Evolutionary conservation across 1,140 invertebrate species (phyloP), one percentile per base, ranked within the genome.

Genomic region (Lepidurus packardi): DNA sequence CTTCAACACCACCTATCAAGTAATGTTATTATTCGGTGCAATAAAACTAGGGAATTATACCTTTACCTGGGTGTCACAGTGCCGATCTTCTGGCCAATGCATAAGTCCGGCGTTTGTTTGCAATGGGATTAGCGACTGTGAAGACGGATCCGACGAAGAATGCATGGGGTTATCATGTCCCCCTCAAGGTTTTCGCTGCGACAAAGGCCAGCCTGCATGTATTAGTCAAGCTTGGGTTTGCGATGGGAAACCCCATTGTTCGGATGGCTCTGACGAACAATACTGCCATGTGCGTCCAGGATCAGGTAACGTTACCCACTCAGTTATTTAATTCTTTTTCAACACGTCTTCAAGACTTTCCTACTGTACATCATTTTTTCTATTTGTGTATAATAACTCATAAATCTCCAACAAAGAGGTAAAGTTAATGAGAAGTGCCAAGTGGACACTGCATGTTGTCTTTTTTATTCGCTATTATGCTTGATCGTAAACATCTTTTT

Each of bases 1-100:
- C 82, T 88, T 91, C 79, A 88, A 90, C 7, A 91, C 92, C 65
- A 96, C 94, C 1, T 96, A 96, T 85, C 92, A 94, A 87, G 92
- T 93, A 84, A 85, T 41, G n/a, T 10, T 73, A n/a, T 75, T n/a
- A 34, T 43, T 44, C 25, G 21, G 43, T 44, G 43, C 24, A 73
- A 11, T 73, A 53, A 24, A 78, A 45, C 9, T 11, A 21, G 21
- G 24, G 13, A 43, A 43, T 43, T 9, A 34, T 21, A 42, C 10
- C 16, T 73, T 41, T 74, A 6, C 42, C 43, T 41, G 24, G 16
- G 21, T 24, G 13, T 44, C 78, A 7, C 80, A 84, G 84, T 84
- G 84, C 77, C 83, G 83, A 76, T 83, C 84, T 2, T 83, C 82
- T 77, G 91, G 91, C 16, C 88, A 90, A 81, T 94, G 93, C 82